Conservation (phyloP, 2,888 invertebrate species). For the Dermolepida albohirtum region DNA sequence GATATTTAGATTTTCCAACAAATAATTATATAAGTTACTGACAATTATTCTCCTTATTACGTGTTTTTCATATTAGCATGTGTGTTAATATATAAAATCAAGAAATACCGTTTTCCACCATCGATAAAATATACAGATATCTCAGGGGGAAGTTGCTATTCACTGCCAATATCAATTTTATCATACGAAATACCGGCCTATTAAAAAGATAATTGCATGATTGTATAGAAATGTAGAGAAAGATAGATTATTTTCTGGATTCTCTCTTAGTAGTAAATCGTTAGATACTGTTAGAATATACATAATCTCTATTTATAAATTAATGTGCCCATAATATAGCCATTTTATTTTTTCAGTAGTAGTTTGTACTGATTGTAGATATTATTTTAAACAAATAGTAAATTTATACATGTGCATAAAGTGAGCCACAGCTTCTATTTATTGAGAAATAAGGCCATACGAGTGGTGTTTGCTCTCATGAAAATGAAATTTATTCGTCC, state of each 20-base stretch:
- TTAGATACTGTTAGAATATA: background rate
- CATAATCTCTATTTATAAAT: background rate
- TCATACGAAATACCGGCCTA: constrained; percentile 28
- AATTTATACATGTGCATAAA: no score
- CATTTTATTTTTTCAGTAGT: no score
- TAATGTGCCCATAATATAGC: constrained; percentile 14
- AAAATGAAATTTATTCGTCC: no score
- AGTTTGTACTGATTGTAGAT: no score
- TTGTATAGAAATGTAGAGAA: background rate
- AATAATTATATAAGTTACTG: no score
- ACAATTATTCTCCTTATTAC: no score
- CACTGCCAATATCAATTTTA: constrained; percentile 33
- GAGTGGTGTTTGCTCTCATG: no score
- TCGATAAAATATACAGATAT: constrained; percentile 17
- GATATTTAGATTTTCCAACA: no score
- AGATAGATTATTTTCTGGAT: background rate
- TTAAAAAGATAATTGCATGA: constrained; percentile 1
- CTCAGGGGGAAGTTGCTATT: constrained; percentile 34
- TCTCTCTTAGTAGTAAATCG: background rate
- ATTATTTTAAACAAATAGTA: no score
- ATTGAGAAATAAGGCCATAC: no score
- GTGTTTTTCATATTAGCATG: no score
- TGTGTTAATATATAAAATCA: background rate
- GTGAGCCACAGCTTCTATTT: no score
- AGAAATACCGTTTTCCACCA: constrained; percentile 10